Evolutionary conservation across 2,797 vertebrate genomes (phyloP).

Genomic region (Epinephelus coioides): DNA sequence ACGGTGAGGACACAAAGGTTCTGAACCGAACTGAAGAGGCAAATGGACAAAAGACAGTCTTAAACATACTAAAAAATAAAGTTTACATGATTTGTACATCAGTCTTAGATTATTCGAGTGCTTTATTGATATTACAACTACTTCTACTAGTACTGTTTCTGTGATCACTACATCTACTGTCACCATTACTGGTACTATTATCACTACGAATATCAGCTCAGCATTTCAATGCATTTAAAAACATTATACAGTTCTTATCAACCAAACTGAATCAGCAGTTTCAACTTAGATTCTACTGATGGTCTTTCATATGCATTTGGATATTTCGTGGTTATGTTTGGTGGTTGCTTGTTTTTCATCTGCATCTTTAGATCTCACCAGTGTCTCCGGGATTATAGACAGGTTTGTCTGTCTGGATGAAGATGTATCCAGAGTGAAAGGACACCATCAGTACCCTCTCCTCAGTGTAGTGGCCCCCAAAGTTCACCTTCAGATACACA

Average conservation of each 20-base stretch:
- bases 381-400: conserved; percentile 85
- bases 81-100: not conserved
- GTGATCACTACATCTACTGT: not conserved
- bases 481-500: conserved; percentile 73
- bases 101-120: not conserved
- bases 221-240: no score
- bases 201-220: not conserved
- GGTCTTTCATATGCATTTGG: not conserved
- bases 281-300: not conserved
- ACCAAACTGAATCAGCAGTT: not conserved
- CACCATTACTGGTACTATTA: not conserved
- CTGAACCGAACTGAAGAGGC: conserved; percentile 73
- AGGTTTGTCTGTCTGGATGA: conserved; percentile 87
- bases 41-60: not conserved
- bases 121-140: not conserved
- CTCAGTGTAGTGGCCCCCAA: conserved; percentile 19
- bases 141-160: not conserved
- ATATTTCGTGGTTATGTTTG: not conserved
- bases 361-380: conserved; percentile 68
- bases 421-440: conserved; percentile 84
- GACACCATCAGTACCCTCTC: conserved; percentile 72
- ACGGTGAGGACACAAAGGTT: conserved; percentile 75
- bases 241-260: no score
- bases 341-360: not conserved
- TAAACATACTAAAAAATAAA: not conserved